These are phyloP conservation scores for Acestrorhynchus altus DNA, from an alignment of 2,797 vertebrate genomes.

Conservation along the genomic window DNA sequence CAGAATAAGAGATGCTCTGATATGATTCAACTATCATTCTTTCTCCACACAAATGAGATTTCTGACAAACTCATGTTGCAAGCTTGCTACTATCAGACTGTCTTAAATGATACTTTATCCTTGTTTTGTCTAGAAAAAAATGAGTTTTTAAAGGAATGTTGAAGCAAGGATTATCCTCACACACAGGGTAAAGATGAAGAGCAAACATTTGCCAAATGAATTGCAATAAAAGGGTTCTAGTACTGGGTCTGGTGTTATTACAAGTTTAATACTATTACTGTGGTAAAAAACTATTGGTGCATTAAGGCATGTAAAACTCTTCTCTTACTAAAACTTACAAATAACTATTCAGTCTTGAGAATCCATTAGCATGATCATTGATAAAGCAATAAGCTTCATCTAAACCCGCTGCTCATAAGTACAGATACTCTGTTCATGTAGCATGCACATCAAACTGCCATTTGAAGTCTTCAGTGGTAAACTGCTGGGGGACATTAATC, in stretches of 20 bases:
- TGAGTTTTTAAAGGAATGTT: background rate
- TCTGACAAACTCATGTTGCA: background rate
- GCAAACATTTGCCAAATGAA: background rate
- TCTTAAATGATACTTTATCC: background rate
- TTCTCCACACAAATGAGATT: background rate
- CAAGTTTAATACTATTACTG: background rate
- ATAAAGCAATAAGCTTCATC: background rate
- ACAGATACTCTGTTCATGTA: slow-evolving; percentile 12
- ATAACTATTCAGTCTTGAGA: background rate
- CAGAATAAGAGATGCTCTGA: slow-evolving; percentile 59
- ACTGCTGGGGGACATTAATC: slow-evolving; percentile 69
- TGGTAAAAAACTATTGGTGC: background rate
- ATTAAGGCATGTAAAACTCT: slow-evolving; percentile 1
- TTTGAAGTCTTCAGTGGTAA: slow-evolving; percentile 62
- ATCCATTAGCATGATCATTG: background rate
- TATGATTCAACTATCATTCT: slow-evolving; percentile 9
- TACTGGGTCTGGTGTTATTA: background rate
- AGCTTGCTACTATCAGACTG: slow-evolving; percentile 7
- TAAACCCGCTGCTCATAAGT: slow-evolving; percentile 22
- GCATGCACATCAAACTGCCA: slow-evolving; percentile 60
- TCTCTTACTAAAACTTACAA: background rate
- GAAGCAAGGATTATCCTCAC: background rate
- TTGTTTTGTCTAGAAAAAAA: background rate
- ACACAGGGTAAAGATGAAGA: background rate
- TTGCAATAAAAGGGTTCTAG: background rate